Evolutionary conservation across 2,113 vertebrate genomes (phyloP).

Genomic region (Accipiter virgatus): DNA sequence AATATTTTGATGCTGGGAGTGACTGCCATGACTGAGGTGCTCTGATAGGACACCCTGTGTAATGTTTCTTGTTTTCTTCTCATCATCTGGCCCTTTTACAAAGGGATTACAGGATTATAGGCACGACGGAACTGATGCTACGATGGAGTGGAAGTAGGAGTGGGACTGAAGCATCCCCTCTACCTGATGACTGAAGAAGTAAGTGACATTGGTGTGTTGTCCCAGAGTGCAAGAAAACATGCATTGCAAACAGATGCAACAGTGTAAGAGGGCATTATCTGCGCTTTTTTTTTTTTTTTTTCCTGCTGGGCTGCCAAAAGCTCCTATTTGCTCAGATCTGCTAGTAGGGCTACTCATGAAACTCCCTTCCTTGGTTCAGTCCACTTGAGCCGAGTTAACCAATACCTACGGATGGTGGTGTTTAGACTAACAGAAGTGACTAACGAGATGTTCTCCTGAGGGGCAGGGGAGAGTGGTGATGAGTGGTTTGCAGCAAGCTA

Average conservation of each 20-base stretch:
- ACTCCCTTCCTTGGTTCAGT: background rate
- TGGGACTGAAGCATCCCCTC: background rate
- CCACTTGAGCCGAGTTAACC: fast-evolving
- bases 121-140: background rate
- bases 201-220: background rate
- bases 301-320: background rate
- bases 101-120: background rate
- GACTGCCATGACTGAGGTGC: background rate
- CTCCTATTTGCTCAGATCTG: background rate
- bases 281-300: background rate
- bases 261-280: background rate
- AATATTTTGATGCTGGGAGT: background rate
- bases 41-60: background rate
- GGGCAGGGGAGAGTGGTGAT: background rate
- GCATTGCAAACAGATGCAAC: background rate
- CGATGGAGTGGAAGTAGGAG: background rate
- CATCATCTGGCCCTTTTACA: background rate
- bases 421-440: background rate
- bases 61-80: background rate
- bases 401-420: background rate
- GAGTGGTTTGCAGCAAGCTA: background rate
- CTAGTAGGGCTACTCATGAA: background rate
- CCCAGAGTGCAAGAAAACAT: background rate
- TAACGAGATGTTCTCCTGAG: background rate
- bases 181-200: background rate